These are phyloP conservation scores for Nymphalis c-album DNA, from an alignment of 2,888 invertebrate genomes.

Conservation along the genomic window DNA sequence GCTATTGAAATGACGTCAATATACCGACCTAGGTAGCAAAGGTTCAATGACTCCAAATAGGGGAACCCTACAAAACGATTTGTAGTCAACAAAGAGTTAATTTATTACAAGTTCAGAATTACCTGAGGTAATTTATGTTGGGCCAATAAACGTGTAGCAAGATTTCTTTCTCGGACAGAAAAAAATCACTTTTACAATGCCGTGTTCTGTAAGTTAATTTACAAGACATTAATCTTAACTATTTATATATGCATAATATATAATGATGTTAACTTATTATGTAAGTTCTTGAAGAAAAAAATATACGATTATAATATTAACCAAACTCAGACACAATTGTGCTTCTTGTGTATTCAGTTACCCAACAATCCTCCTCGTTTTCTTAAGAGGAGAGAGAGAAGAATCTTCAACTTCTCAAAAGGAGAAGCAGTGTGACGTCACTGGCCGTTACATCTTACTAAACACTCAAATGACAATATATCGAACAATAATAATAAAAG, in stretches of 20 bases:
- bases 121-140: conserved; percentile 5
- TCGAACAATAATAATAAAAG: too few species aligned
- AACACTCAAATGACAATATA: too few species aligned
- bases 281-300: neutral
- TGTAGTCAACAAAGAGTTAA: conserved; percentile 1
- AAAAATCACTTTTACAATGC: conserved; percentile 12
- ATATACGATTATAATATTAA: neutral
- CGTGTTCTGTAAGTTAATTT: conserved; percentile 35
- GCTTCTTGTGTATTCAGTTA: too few species aligned
- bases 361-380: too few species aligned
- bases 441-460: too few species aligned
- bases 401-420: too few species aligned
- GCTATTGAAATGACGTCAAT: neutral
- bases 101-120: conserved; percentile 3
- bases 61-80: neutral
- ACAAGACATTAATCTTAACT: conserved; percentile 42
- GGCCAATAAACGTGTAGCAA: conserved; percentile 7
- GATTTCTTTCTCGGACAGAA: neutral
- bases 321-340: too few species aligned
- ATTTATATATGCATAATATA: conserved; percentile 20
- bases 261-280: conserved; percentile 34
- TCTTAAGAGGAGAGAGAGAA: too few species aligned
- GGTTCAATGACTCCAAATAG: neutral
- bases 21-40: too few species aligned
- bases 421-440: too few species aligned